Conservation (phyloP, 2,797 vertebrate genomes). For the Pteropus rufus region DNA sequence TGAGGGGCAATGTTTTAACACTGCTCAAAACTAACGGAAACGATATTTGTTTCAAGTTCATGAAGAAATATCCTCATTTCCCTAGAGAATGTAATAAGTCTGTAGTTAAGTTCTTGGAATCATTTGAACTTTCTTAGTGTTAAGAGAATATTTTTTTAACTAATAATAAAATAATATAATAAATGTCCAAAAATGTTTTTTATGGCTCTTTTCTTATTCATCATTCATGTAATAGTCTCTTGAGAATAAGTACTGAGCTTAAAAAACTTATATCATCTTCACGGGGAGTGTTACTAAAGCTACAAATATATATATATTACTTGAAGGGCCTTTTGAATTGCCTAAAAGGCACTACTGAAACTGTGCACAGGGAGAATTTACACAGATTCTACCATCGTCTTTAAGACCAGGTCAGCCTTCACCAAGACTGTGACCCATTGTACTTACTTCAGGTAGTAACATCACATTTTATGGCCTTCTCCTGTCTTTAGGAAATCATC, state of each 20-base stretch:
- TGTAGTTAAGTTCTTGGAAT: conserved; percentile 8
- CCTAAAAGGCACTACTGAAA: neutral
- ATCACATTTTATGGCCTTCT: neutral
- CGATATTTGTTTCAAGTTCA: neutral
- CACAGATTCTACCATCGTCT: neutral
- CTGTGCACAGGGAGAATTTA: neutral
- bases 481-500: neutral
- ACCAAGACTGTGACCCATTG: neutral
- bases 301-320: neutral
- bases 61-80: conserved; percentile 17
- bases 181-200: neutral
- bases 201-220: neutral
- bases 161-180: conserved; percentile 21
- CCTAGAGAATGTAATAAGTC: neutral
- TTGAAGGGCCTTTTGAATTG: neutral
- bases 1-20: conserved; percentile 55
- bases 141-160: neutral
- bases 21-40: conserved; percentile 23
- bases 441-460: neutral
- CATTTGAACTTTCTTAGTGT: neutral
- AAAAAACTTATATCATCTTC: neutral
- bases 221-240: neutral
- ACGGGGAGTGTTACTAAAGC: neutral
- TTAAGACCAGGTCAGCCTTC: neutral
- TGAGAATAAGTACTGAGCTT: neutral